Base-by-base conservation (phyloP, 1,140 invertebrate species). In the Bombus polaris region DNA sequence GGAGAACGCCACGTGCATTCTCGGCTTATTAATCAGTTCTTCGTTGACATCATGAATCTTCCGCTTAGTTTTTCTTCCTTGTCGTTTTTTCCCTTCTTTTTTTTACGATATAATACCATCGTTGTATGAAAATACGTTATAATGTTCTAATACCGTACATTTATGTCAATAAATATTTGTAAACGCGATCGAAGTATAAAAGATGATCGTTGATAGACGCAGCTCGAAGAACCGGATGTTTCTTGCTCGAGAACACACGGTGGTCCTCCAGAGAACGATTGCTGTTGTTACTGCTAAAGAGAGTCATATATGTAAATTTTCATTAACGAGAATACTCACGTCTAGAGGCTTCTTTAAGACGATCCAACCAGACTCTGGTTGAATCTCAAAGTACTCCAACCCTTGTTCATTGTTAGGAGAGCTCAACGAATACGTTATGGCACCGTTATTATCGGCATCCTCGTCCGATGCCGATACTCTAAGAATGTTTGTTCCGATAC, bases 331-430 rank as follows among this genome's bases (percentile, higher is more conserved):
- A 94, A 95, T 96, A 98, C 98, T 99, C 98, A 99, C 98, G 97
- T 99, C 98, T 89, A 99, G 96, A 80, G 98, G 98, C 94, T 99
- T 98, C 96, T 98, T 98, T 87, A 99, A 95, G 44, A 98, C 98
- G 93, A 99, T 99, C 98, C 98, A 99, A 92, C 98, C 98, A 92
- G 98, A 99, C 94, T 99, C 98, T 88, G 98, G 98, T 96, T 99
- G 98, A 88, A 99, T 99, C 94, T 98, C 98, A 95, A 99, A 99
- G 95, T 99, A 99, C 93, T 99, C 98, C 87, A 99, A 96, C 95
- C 98, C 98, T 44, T 97, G 97, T 1, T 97, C 97, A 94, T 98
- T 98, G 89, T 97, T 97, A 37, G 98, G 97, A 15, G 98, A 97
- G 88, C 97, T 98, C 72, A 99, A 94, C 44, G 98, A 98, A 92